Evolutionary conservation across 2,113 vertebrate species (phyloP), one percentile per base, ranked within the genome.

Genomic region (Athene cunicularia): DNA sequence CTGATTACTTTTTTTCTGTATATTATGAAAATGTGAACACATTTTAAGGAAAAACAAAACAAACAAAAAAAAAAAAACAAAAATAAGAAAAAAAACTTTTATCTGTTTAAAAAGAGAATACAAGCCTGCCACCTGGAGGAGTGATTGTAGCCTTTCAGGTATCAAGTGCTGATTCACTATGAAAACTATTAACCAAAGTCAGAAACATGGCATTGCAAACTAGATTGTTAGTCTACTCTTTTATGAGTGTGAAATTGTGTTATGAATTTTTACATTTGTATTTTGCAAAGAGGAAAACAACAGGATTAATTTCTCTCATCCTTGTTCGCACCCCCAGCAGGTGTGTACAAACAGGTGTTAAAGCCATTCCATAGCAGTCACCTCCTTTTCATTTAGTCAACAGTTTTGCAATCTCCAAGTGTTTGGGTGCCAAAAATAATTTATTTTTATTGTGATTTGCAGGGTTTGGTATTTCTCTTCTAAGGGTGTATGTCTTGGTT

Each of bases 121-220:
- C 98, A 98, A 98, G 98, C 97, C 98, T 98, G 97, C 97, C 98
- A 96, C 98, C 98, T 98, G 98, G 98, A 98, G 98, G 98, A 98
- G 87, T 93, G 93, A 96, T 97, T 97, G 91, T 96, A 94, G 96
- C 98, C 98, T 98, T 98, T 98, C 98, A 98, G 98, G 98, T 98
- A 98, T 97, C 95, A 98, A 98, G 97, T 98, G 98, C 97, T 98
- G 97, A 98, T 98, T 99, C 98, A 98, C 98, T 98, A 97, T 94
- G 98, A 98, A 99, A 98, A 98, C 98, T 99, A 99, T 98, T 99
- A 99, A 99, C 99, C 99, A 99, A 99, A 99, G 99, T 99, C 99
- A 99, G 98, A 98, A 98, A 98, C 94, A 98, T 96, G 98, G 98
- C 98, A 98, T 99, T 99, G 99, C 98, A 97, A 99, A 98, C 97